Conservation (phyloP, 2,113 vertebrate genomes). For the Meriones unguiculatus region DNA sequence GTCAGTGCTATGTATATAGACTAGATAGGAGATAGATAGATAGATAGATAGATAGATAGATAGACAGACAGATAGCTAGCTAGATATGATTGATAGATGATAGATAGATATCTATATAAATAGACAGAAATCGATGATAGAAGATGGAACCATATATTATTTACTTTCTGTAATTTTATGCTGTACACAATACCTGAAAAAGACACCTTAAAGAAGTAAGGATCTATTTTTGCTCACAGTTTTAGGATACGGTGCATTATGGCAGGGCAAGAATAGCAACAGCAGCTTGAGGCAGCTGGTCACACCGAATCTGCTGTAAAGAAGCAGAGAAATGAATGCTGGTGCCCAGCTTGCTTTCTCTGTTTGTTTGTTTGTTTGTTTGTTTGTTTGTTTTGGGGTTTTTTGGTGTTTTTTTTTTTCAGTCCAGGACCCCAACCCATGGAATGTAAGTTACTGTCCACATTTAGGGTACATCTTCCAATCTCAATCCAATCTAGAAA, state of each 20-base stretch:
- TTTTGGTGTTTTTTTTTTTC: not conserved
- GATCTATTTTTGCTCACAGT: not conserved
- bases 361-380: too few relatives aligned
- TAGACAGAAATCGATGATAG: not conserved
- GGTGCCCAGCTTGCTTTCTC: not conserved
- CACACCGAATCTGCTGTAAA: not conserved
- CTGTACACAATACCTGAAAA: not conserved
- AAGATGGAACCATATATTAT: not conserved
- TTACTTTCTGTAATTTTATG: not conserved
- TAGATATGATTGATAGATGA: not conserved
- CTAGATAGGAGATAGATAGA: not conserved
- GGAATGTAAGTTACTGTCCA: not conserved
- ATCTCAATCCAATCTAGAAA: not conserved
- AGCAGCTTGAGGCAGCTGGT: not conserved
- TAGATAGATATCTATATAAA: not conserved
- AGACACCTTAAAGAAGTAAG: not conserved
- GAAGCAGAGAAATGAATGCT: not conserved
- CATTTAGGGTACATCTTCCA: not conserved
- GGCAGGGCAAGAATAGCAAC: not conserved
- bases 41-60: not conserved
- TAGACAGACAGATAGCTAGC: not conserved
- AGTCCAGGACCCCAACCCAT: not conserved
- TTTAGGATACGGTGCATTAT: not conserved
- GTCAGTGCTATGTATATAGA: not conserved
- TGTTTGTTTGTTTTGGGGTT: too few relatives aligned